Evolutionary conservation across 2,797 vertebrate genomes (phyloP).

Genomic region (Podarcis lilfordi): DNA sequence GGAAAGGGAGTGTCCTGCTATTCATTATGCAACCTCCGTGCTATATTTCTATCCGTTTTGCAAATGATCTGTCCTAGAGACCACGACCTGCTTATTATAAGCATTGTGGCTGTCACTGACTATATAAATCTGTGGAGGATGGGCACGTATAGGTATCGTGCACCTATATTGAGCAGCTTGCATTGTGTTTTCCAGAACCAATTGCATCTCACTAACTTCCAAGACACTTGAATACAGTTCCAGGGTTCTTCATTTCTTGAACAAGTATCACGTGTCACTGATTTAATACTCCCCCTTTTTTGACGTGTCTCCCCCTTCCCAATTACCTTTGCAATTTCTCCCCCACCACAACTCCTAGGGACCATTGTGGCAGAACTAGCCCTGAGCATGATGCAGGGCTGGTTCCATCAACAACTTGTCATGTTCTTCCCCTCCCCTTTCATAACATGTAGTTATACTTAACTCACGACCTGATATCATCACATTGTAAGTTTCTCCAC

Average conservation of each 20-base stretch:
- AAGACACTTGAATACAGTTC: background rate
- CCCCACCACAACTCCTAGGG: no score
- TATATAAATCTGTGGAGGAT: background rate
- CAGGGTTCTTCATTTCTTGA: background rate
- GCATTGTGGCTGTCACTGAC: background rate
- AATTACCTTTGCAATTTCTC: no score
- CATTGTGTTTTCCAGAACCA: background rate
- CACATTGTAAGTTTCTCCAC: no score
- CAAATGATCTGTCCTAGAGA: background rate
- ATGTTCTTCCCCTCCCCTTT: no score
- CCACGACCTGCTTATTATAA: background rate
- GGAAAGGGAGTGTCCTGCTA: constrained; percentile 34
- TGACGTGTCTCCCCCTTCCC: background rate
- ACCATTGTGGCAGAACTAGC: no score
- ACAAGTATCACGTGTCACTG: background rate
- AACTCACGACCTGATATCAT: no score
- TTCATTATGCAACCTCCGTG: constrained; percentile 23
- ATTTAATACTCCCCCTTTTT: background rate
- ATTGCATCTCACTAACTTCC: background rate
- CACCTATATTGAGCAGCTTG: background rate
- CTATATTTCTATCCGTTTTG: background rate
- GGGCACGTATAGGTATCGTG: background rate
- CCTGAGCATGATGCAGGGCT: no score
- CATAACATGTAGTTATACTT: no score
- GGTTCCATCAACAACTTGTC: no score